phyloP scores from a whole-genome alignment of 2,113 vertebrate genomes.

The Carlito syrichta region DNA sequence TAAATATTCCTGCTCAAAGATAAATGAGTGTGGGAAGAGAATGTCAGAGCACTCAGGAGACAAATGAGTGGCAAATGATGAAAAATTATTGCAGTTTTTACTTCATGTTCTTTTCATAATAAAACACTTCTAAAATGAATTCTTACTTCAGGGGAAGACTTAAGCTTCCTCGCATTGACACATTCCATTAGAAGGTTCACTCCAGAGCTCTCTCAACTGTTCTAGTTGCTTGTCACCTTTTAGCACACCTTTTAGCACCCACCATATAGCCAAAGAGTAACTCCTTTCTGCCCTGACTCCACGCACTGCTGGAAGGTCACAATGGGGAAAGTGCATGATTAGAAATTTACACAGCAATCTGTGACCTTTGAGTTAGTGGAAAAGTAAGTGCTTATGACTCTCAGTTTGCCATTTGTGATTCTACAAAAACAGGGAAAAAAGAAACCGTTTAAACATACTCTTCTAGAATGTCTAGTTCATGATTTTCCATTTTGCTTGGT shows the following conservation, averaged over 20 bases:
- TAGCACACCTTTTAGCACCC: not conserved
- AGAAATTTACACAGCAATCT: not conserved
- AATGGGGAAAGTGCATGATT: not conserved
- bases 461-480: not conserved
- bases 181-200: not conserved
- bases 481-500: not conserved
- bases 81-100: not conserved
- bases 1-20: not conserved
- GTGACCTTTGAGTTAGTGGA: not conserved
- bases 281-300: not conserved
- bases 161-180: not conserved
- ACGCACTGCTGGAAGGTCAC: not conserved
- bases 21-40: not conserved
- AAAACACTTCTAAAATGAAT: not conserved
- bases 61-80: not conserved
- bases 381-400: not conserved
- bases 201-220: rapidly evolving
- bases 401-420: not conserved
- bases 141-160: not conserved
- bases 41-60: not conserved
- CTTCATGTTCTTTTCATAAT: not conserved
- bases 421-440: not conserved
- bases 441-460: not conserved
- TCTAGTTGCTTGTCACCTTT: not conserved
- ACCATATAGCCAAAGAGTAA: not conserved